Evolutionary conservation across 2,113 vertebrate genomes (phyloP), one percentile per base, ranked within the genome.

Genomic region (Amia ocellicauda): DNA sequence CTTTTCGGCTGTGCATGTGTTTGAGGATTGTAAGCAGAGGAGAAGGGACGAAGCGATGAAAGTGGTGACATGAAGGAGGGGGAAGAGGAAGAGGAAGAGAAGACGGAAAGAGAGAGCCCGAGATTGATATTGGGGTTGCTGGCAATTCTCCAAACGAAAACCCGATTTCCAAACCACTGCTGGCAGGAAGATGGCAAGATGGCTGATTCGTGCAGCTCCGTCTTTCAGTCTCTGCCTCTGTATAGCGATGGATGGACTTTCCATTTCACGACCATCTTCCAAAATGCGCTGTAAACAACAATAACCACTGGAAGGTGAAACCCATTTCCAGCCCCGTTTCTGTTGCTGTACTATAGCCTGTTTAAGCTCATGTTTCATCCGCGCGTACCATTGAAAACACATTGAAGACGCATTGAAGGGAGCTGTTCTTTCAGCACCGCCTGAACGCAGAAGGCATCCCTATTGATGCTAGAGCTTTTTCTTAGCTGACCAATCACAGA

Each of bases 1-100:
- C 90, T 89, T 91, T 89, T 89, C 87, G 89, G 88, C 86, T 88
- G 89, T 88, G 91, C 88, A 90, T 91, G 69, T 66, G 89, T 90
- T 89, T 84, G 83, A 88, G 87, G 87, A 86, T 73, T 87, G 87
- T 80, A 62, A 80, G 69, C 57, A 53, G 54, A 69, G 75, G 75
- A 78, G 78, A 77, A 86, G 45, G 41, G 79, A 76, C 75, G 78
- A 81, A 84, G 84, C 83, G 83, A 87, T 80, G 85, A 74, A 61
- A 78, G 65, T 76, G 69, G 66, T 69, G 67, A 68, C 71, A 68
- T 45, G 76, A 67, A 75, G 40, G 13, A 62, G 74, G 71, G 61
- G 60, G 62, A 61, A 61, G 58, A 61, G 16, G 22, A 62, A 58
- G 52, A 67, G 55, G 51, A 23, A 50, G 61, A 63, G 58, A 73